phyloP scores from a whole-genome alignment of 2,888 invertebrate species.

The Emmelina monodactyla region DNA sequence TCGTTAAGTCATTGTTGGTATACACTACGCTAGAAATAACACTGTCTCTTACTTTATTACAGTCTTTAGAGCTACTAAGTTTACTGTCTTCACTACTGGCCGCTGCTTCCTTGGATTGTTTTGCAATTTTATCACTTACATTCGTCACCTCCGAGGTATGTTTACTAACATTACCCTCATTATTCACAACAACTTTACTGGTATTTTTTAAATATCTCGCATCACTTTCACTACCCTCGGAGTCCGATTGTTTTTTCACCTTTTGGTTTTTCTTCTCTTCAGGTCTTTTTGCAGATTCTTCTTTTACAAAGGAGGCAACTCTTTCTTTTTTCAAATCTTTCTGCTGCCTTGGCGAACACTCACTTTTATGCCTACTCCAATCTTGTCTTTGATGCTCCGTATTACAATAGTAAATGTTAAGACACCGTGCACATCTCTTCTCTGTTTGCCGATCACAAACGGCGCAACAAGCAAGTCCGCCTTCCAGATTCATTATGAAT shows the following conservation, averaged over 20 bases:
- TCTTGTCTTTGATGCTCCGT: constrained; percentile 81
- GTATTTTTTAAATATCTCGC: constrained; percentile 32
- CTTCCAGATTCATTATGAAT: constrained; percentile 59
- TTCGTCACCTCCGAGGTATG: constrained; percentile 24
- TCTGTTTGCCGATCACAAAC: constrained; percentile 71
- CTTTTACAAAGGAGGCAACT: constrained; percentile 21
- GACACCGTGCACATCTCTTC: constrained; percentile 78
- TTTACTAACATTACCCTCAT: constrained; percentile 38
- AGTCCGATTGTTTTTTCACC: background rate
- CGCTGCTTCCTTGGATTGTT: constrained; percentile 23
- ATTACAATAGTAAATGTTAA: constrained; percentile 77
- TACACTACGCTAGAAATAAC: constrained; percentile 57
- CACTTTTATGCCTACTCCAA: constrained; percentile 78
- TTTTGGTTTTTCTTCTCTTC: background rate
- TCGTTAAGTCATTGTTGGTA: constrained; percentile 38
- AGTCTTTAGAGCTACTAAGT: too few species aligned
- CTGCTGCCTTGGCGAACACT: constrained; percentile 59
- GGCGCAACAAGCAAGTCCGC: constrained; percentile 58
- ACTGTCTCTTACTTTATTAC: constrained; percentile 21
- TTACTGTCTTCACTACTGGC: constrained; percentile 19
- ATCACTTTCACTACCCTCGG: constrained; percentile 26
- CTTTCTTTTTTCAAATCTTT: constrained; percentile 33
- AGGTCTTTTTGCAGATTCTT: constrained; percentile 12
- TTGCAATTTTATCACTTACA: constrained; percentile 21
- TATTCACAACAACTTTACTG: constrained; percentile 31